A percentile compares a stretch with the other conserved stretches of the same genome.
Conservation (phyloP, 2,797 vertebrate genomes). For the Cryptoprocta ferox region DNA sequence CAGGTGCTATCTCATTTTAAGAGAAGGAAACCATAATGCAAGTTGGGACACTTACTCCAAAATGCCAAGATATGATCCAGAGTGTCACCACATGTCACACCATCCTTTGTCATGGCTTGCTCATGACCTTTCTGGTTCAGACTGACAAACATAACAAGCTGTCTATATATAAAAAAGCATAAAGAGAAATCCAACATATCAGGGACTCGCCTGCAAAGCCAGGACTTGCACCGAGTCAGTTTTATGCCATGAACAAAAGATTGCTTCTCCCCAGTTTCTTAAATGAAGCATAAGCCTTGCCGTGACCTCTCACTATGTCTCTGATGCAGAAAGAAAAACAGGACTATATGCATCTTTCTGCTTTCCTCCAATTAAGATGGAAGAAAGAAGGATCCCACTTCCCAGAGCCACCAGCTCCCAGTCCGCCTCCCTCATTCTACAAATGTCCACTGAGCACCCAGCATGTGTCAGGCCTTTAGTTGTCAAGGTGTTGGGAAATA, state of each 20-base stretch:
- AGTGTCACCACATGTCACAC: background rate
- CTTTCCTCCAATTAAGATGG: background rate
- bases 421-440: background rate
- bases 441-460: background rate
- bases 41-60: background rate
- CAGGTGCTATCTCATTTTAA: background rate
- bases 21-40: background rate
- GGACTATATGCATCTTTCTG: background rate
- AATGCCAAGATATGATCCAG: background rate
- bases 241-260: background rate
- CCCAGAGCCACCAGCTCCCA: background rate
- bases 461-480: rapidly evolving
- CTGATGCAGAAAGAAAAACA: background rate
- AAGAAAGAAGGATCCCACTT: background rate
- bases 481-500: background rate
- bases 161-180: background rate
- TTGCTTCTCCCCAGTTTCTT: background rate
- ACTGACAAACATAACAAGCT: background rate
- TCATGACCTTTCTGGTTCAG: background rate
- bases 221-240: background rate
- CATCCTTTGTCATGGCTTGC: rapidly evolving
- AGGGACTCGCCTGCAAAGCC: background rate
- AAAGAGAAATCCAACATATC: background rate
- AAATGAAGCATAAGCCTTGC: background rate
- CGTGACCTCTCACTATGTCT: background rate